phyloP scores from a whole-genome alignment of 2,888 invertebrate genomes.

The Clusia tigrina region DNA sequence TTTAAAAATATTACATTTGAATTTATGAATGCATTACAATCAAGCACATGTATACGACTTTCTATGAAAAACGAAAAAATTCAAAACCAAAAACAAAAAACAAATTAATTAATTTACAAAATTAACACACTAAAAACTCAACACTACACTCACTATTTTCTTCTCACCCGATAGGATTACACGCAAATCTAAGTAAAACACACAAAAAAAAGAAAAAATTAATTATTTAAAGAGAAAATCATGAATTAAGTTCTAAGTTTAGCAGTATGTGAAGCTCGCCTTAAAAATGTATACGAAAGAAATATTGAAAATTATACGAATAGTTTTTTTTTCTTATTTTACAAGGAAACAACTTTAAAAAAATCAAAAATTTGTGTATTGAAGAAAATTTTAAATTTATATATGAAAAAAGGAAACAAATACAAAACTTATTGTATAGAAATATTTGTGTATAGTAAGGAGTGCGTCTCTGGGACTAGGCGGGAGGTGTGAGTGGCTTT shows the following conservation, averaged over 20 bases:
- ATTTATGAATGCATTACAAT: constrained; percentile 39
- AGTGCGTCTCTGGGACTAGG: background rate
- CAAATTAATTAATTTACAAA: constrained; percentile 46
- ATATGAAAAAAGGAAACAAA: constrained; percentile 24
- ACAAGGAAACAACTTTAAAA: background rate
- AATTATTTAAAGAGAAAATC: constrained; percentile 25
- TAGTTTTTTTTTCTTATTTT: constrained; percentile 7
- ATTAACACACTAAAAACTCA: constrained; percentile 32
- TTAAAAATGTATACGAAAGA: constrained; percentile 41
- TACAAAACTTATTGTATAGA: constrained; percentile 28
- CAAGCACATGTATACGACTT: constrained; percentile 59
- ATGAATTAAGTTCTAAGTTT: constrained; percentile 11
- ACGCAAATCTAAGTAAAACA: constrained; percentile 9
- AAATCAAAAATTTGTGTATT: background rate
- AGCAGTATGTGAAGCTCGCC: constrained; percentile 57
- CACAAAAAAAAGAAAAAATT: constrained; percentile 41
- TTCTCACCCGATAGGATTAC: constrained; percentile 33
- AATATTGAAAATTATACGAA: constrained; percentile 22
- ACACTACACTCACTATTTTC: constrained; percentile 31
- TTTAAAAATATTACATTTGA: background rate
- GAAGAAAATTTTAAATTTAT: constrained; percentile 9
- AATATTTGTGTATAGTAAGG: constrained; percentile 35
- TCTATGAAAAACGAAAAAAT: no score
- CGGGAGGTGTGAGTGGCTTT: no score
- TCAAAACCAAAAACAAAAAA: no score